Evolutionary conservation across 2,888 invertebrate genomes (phyloP), one percentile per base, ranked within the genome.

Genomic region (Apotomis capreana): DNA sequence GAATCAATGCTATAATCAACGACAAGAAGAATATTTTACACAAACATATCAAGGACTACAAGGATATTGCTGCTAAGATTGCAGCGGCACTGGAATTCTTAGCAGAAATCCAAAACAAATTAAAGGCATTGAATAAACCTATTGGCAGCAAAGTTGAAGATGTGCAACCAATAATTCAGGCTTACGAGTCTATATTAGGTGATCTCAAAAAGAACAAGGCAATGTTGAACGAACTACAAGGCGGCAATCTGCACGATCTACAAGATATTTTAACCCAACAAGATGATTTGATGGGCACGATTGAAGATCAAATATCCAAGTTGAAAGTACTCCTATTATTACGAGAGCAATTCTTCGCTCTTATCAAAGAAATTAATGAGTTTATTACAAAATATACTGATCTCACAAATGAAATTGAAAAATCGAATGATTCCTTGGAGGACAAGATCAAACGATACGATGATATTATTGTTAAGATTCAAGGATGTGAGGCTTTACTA

Each of bases 381-480:
- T 98, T 98, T 80, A 97, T 98, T 72, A 94, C 96, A 51, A 97
- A 97, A 83, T 97, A 98, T 83, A 97, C 97, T 0, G 97, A 97
- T 81, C 95, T 97, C 3, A 96, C 98, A 0, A 94, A 96, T 9
- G 97, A 97, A 79, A 97, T 98, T 76, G 98, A 98, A 85, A 96
- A 95, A 83, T 96, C 97, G 0, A 96, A 96, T 10, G 96, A 96
- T 68, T 95, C 97, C 0, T 94, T 97, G 9, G 96, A 97, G 84
- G 97, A 97, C 57, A 98, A 97, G 84, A 97, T 98, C 67, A 96
- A 96, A 81, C 95, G 96, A 68, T 98, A 98, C 80, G 97, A 97
- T 81, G 96, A 97, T 77, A 95, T 97, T 0, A 97, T 98, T 75
- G 90, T 95, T 0, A 97, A 97, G 83, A 97, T 98, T 68, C 98